Base-by-base conservation (phyloP, 2,888 invertebrate species). In the Lottia gigantea region DNA sequence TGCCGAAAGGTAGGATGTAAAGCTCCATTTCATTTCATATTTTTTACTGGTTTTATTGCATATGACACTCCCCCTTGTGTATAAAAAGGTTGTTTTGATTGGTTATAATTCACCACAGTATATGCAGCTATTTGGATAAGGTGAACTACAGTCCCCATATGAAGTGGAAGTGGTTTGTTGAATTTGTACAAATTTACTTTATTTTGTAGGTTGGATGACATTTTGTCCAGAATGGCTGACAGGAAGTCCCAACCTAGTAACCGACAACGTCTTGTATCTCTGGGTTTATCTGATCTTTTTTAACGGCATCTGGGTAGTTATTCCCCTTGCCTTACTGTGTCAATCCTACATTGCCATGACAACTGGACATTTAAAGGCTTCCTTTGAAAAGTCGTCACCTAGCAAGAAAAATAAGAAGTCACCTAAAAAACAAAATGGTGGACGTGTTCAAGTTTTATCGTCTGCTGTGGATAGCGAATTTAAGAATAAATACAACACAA, bases 271-370 rank as follows among this genome's bases (percentile, higher is more conserved):
- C 49, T 76, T 87, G 64, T 80, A 81, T 70, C 76, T 87, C 55
- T 87, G 86, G 86, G 78, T 87, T 11, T 87, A 87, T 75, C 81
- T 87, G 16, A 77, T 86, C 25, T 87, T 87, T 81, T 87, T 86
- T 76, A 87, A 87, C 74, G 81, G 78, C n/a, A 70, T 87, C 7
- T 87, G 87, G 87, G 86, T 87, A 0, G 78, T 86, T 8, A 75
- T 87, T 16, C 87, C 87, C 0, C 40, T 80, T 0, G 74, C 73
- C 8, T 76, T 87, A 66, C 74, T 87, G 68, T 82, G 76, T 73
- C 86, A 87, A 72, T 84, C 85, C 11, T 86, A 83, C 80, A 31
- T 64, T 2, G 81, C 74, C 25, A 76, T 82, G 71, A 62, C 46
- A 16, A 61, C 23, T 19, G n/a, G 12, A 23, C 8, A 7, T 46